phyloP scores from a whole-genome alignment of 2,888 invertebrate genomes.

The Antheraea assamensis region DNA sequence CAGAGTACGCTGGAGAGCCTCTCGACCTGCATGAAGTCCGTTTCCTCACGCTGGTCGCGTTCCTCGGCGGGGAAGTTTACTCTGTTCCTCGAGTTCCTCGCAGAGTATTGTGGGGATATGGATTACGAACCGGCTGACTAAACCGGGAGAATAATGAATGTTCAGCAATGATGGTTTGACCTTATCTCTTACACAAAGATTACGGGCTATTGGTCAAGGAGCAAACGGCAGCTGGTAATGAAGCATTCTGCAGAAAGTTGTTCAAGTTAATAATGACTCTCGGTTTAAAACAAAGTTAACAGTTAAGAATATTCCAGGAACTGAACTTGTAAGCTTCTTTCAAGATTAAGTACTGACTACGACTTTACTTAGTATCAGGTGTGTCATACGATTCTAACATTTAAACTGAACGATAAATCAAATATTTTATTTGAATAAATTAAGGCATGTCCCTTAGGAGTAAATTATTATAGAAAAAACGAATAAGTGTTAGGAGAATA shows the following conservation, averaged over 20 bases:
- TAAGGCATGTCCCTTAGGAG: not conserved
- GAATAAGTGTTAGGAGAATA: not conserved
- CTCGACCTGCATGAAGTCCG: slow-evolving; percentile 65
- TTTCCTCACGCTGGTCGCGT: slow-evolving; percentile 58
- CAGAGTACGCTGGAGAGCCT: slow-evolving; percentile 66
- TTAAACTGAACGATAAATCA: not conserved
- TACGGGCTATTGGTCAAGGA: not conserved
- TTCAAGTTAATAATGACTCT: not conserved
- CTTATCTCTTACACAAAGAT: no score
- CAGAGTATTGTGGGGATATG: slow-evolving; percentile 72
- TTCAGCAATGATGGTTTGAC: not conserved
- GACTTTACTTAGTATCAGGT: not conserved
- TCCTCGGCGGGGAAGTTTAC: slow-evolving; percentile 67
- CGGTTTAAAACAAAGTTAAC: not conserved
- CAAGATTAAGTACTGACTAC: not conserved
- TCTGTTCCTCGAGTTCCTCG: slow-evolving; percentile 68
- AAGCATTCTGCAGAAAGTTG: not conserved
- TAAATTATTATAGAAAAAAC: not conserved
- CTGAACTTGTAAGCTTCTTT: not conserved
- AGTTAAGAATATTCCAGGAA: not conserved
- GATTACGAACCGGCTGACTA: slow-evolving; percentile 54
- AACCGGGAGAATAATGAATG: not conserved
- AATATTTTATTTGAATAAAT: not conserved
- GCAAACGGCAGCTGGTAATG: not conserved
- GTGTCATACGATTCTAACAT: not conserved